Conservation (phyloP, 2,113 vertebrate species). For the Anser brachyrhynchus region DNA sequence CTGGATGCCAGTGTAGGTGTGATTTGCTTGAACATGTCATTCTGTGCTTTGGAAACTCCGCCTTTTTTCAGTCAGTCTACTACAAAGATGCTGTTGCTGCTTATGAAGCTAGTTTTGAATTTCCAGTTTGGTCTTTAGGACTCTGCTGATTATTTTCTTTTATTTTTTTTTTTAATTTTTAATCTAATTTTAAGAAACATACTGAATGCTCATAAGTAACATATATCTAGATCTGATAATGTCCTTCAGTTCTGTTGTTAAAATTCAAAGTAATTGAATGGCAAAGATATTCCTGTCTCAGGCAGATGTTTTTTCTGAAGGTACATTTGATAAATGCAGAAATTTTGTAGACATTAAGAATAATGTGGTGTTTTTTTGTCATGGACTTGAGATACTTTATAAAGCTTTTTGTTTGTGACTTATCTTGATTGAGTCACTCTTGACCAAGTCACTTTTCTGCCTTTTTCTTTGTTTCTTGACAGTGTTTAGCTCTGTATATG, state of each 20-base stretch:
- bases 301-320: not conserved
- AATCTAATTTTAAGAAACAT: not conserved
- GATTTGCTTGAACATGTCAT: not conserved
- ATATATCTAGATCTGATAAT: not conserved
- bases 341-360: not conserved
- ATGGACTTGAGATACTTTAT: not conserved
- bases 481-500: not conserved
- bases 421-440: not conserved
- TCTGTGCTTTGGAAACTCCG: not conserved
- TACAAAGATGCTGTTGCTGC: not conserved
- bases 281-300: not conserved
- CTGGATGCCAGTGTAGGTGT: not conserved
- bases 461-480: not conserved
- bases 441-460: not conserved
- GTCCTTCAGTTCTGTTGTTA: not conserved
- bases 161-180: not conserved
- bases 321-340: not conserved
- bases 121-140: not conserved
- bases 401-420: not conserved
- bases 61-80: not conserved
- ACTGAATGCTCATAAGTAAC: not conserved
- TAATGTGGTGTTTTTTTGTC: not conserved
- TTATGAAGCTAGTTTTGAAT: not conserved
- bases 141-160: not conserved
- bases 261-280: not conserved